phyloP scores from a whole-genome alignment of 2,113 vertebrate species.

The Conger conger region DNA sequence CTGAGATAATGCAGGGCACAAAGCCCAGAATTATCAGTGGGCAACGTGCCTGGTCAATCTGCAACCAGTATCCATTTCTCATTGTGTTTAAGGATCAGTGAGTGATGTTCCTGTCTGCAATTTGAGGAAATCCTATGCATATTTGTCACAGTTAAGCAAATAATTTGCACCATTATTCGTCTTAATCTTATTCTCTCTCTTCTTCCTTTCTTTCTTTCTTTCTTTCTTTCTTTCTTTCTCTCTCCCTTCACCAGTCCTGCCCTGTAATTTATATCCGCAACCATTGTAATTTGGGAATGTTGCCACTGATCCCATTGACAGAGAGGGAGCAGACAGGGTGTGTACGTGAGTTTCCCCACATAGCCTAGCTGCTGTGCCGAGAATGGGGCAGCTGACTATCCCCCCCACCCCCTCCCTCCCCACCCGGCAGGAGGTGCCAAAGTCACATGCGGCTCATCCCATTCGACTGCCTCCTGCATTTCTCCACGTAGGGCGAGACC shows the following conservation, averaged over 20 bases:
- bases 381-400: conserved; percentile 33
- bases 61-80: neutral
- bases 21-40: no score
- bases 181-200: no score
- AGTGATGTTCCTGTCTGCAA: neutral
- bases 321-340: conserved; percentile 12
- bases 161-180: neutral
- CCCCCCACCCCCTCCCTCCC: neutral
- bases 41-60: neutral
- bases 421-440: neutral
- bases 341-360: conserved; percentile 59
- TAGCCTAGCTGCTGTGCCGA: conserved; percentile 42
- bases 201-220: neutral
- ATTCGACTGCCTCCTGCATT: neutral
- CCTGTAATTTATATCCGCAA: neutral
- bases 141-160: neutral
- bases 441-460: neutral
- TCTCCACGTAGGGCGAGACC: neutral
- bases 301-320: neutral
- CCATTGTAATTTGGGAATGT: neutral
- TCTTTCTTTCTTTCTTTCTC: neutral
- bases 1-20: neutral
- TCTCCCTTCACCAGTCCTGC: neutral
- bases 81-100: neutral
- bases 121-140: neutral